Percentiles rank a stretch among this genome's conserved stretches.
These are phyloP conservation scores for Gymnorhina tibicen DNA, from an alignment of 2,113 vertebrate species.

Conservation along the genomic window DNA sequence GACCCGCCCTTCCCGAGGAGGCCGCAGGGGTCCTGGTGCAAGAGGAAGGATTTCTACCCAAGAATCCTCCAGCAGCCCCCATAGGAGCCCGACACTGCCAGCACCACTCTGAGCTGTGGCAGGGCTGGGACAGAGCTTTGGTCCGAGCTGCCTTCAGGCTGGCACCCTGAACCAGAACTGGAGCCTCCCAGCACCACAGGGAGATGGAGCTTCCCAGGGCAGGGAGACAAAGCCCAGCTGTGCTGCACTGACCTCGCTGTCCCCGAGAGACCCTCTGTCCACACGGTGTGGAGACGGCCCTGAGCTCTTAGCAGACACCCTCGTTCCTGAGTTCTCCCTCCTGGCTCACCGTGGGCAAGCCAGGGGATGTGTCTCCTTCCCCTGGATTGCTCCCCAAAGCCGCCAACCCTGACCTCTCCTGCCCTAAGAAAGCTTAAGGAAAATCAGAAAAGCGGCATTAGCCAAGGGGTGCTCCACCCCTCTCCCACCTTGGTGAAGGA, in stretches of 20 bases:
- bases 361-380: background rate
- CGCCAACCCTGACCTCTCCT: background rate
- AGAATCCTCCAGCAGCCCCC: background rate
- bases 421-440: background rate
- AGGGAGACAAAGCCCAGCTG: background rate
- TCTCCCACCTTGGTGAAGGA: constrained; percentile 83
- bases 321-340: background rate
- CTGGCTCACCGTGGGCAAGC: background rate
- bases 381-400: background rate
- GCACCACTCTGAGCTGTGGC: accelerated
- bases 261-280: background rate
- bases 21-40: background rate
- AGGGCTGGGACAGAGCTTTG: background rate
- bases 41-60: background rate
- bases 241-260: background rate
- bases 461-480: background rate
- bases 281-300: background rate
- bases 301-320: background rate
- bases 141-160: background rate
- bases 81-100: accelerated
- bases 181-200: background rate
- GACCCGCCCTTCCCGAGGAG: background rate
- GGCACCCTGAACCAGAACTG: background rate
- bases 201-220: background rate
- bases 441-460: background rate